Percentiles rank a stretch among this genome's conserved stretches.
phyloP scores from a whole-genome alignment of 2,888 invertebrate genomes.

The Cacoxenus indagator region DNA sequence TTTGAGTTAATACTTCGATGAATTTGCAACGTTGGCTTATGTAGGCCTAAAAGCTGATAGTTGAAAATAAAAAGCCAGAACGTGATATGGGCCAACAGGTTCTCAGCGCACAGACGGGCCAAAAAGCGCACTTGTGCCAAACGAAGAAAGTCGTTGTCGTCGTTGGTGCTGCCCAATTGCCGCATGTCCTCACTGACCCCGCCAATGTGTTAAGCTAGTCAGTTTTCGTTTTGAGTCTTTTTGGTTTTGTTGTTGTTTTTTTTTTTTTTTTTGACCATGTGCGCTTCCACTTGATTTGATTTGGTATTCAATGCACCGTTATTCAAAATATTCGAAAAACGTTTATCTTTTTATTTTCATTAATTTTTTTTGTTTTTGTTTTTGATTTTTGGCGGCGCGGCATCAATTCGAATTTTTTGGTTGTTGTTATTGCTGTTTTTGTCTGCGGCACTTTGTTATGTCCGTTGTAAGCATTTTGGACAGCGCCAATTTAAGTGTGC shows the following conservation, averaged over 20 bases:
- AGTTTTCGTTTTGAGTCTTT: not conserved
- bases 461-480: slow-evolving; percentile 9
- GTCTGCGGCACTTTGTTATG: not conserved
- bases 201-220: not conserved
- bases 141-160: not conserved
- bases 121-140: slow-evolving; percentile 48
- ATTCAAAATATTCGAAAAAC: slow-evolving; percentile 64
- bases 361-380: slow-evolving; percentile 7
- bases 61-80: slow-evolving; percentile 36
- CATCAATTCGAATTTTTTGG: slow-evolving; percentile 3
- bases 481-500: slow-evolving; percentile 17
- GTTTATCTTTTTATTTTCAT: slow-evolving; percentile 37
- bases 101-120: slow-evolving; percentile 39
- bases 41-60: slow-evolving; percentile 10
- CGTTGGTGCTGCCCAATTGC: not conserved
- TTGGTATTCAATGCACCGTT: slow-evolving; percentile 63
- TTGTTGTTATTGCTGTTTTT: slow-evolving; percentile 1
- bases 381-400: slow-evolving; percentile 16
- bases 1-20: not conserved
- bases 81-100: slow-evolving; percentile 64
- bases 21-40: not conserved
- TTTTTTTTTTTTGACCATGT: slow-evolving; percentile 35
- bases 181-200: not conserved
- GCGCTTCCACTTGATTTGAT: slow-evolving; percentile 64
- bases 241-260: slow-evolving; percentile 13